These are phyloP conservation scores for Deilephila porcellus DNA, from an alignment of 2,888 invertebrate genomes.

Conservation along the genomic window DNA sequence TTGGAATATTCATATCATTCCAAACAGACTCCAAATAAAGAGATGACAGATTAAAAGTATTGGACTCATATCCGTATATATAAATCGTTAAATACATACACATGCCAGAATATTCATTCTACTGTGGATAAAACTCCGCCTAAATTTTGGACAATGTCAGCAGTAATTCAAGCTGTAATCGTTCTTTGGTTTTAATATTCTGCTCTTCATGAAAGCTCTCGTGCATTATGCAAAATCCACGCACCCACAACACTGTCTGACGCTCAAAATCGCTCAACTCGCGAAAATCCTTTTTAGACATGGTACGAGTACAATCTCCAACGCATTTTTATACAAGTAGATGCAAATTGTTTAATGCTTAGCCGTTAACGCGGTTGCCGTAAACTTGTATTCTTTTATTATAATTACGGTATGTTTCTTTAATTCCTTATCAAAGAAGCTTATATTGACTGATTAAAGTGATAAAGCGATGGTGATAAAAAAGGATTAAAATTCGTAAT, in stretches of 20 bases:
- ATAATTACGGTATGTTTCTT: background rate
- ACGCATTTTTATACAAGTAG: conserved; percentile 34
- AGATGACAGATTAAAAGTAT: too few relatives aligned
- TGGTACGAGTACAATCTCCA: conserved; percentile 34
- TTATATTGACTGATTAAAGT: background rate
- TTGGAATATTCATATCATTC: too few relatives aligned
- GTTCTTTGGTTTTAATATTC: conserved; percentile 21
- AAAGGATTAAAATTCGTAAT: too few relatives aligned
- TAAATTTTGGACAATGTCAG: background rate
- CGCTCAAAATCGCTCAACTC: conserved; percentile 36
- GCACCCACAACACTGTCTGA: conserved; percentile 25
- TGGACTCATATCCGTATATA: too few relatives aligned
- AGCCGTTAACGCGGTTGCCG: conserved; percentile 38
- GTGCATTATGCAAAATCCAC: conserved; percentile 22
- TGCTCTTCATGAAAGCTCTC: conserved; percentile 10
- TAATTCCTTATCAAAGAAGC: background rate
- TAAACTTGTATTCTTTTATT: background rate
- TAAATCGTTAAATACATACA: too few relatives aligned
- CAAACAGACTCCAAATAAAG: too few relatives aligned
- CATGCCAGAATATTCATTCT: too few relatives aligned
- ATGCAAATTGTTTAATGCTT: conserved; percentile 52
- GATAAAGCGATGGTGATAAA: too few relatives aligned
- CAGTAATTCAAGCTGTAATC: background rate
- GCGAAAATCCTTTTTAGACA: conserved; percentile 38
- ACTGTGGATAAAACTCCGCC: background rate